Base-by-base conservation (phyloP, 2,113 vertebrate genomes). In the Zapus hudsonius region DNA sequence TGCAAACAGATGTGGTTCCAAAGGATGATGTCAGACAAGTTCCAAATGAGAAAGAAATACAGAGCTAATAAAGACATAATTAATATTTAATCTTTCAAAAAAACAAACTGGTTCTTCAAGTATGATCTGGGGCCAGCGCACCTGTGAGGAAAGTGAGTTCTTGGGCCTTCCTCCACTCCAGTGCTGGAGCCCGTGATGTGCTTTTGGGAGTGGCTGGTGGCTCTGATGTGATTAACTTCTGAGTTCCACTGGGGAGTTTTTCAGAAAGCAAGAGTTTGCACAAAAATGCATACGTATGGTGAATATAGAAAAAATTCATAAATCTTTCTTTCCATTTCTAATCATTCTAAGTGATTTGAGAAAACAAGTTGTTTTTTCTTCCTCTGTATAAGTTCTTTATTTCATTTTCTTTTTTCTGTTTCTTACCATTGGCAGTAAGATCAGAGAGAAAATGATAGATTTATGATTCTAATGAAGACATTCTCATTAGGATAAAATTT, bases 261-360 rank as follows among this genome's bases (percentile, higher is more conserved):
- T 72, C 29, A 20, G 12, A 57, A 81, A 91, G 63, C 63, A 76
- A 52, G 36, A 86, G 61, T 69, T 89, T 63, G 57, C 23, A 61
- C 63, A 82, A 44, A 91, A 86, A 55, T 55, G 0, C 29, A 70
- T n/a, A 79, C 42, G 86, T 17, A 33, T 22, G 74, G 23, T 40
- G 66, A 66, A 52, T 75, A 42, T 27, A 55, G 57, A 72, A 36
- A 69, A 94, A 61, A 73, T 29, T 3, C 82, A 16, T 70, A 80
- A 74, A 70, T 87, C 52, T 90, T 85, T 67, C 20, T 64, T 69
- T 52, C 16, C 29, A 16, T 72, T 88, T 84, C 29, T 94, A 66
- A 69, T 59, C 27, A 52, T 52, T 52, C 52, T 82, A 67, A 86
- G 17, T 69, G 22, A 75, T 84, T 84, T 74, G 42, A 52, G 69